Evolutionary conservation across 1,140 invertebrate genomes (phyloP), one percentile per base, ranked within the genome.

Genomic region (Pissodes strobi): DNA sequence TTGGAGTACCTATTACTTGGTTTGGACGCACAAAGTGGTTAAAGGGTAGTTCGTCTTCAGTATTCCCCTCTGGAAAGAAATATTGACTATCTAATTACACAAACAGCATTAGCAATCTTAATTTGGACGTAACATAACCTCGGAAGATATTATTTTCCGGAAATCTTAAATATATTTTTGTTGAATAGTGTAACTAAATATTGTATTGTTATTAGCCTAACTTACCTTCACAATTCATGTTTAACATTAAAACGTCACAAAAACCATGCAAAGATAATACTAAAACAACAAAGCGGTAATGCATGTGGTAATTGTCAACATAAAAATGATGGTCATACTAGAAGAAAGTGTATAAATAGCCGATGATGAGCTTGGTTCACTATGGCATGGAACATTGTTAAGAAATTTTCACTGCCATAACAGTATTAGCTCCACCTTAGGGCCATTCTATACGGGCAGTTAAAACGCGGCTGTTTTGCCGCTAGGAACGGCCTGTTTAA

Each of bases 251-350:
- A n/a, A n/a, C n/a, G n/a, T n/a, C n/a, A n/a, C n/a, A n/a, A n/a
- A n/a, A n/a, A n/a, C n/a, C n/a, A n/a, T n/a, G n/a, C n/a, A n/a
- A n/a, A n/a, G n/a, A n/a, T n/a, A n/a, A n/a, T n/a, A n/a, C n/a
- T 9, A 43, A 43, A 43, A 43, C 39, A 43, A 43, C 39, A 43
- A 43, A 43, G 15, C 39, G 9, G 39, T 43, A n/a, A 17, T 43
- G 39, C 39, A 43, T 13, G 39, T 43, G 39, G 39, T 12, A 43
- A 43, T 43, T 43, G 6, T 17, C 39, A 43, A 43, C 5, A 43
- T 43, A 43, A 17, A 43, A 5, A 5, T 43, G 39, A 43, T 43
- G 39, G 39, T 6, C 39, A 6, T 43, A 43, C 10, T 43, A 43
- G 15, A 6, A 13, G 9, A n/a, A n/a, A n/a, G n/a, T n/a, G n/a